phyloP scores from a whole-genome alignment of 1,140 invertebrate genomes.

The Wiebesia pumilae region DNA sequence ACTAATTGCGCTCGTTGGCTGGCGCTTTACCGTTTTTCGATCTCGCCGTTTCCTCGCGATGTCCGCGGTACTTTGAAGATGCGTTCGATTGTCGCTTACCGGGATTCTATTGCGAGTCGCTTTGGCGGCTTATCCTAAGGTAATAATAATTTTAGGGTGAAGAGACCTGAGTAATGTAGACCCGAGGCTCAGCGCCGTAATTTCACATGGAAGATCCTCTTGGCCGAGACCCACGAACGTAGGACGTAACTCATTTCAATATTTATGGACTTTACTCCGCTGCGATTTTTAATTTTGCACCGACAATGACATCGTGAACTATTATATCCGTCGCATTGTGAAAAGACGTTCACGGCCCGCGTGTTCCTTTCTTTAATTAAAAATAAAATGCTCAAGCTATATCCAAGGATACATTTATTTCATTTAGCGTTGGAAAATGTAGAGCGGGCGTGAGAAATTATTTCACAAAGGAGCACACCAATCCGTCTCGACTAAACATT shows the following conservation, averaged over 20 bases:
- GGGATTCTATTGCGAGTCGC: neutral
- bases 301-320: too few relatives aligned
- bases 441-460: constrained; percentile 30
- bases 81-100: neutral
- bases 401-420: neutral
- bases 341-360: too few relatives aligned
- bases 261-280: neutral
- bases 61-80: too few relatives aligned
- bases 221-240: too few relatives aligned
- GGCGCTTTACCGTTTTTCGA: too few relatives aligned
- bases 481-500: neutral
- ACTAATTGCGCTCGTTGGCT: neutral
- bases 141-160: neutral
- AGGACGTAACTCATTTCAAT: too few relatives aligned
- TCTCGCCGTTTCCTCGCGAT: too few relatives aligned
- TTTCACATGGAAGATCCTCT: neutral
- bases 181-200: neutral
- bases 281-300: too few relatives aligned
- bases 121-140: too few relatives aligned
- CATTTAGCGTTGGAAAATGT: neutral
- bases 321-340: too few relatives aligned
- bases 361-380: too few relatives aligned
- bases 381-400: too few relatives aligned
- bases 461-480: neutral
- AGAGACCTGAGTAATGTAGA: neutral